Conservation (phyloP, 2,797 vertebrate species). For the Neostethus bicornis region DNA sequence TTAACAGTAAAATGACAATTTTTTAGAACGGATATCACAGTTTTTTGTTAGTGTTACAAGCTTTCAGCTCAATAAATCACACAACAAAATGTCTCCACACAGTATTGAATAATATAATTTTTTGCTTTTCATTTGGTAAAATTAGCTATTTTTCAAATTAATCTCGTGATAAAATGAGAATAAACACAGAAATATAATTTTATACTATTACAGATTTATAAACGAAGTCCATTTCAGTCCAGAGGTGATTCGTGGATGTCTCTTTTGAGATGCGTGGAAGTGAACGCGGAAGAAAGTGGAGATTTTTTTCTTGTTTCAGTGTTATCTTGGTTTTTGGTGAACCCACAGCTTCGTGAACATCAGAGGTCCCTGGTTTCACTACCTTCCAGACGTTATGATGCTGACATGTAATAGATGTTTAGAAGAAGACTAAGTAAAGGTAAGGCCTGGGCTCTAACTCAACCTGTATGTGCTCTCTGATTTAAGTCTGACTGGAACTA, state of each 20-base stretch:
- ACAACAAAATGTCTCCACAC: too few relatives aligned
- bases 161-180: background rate
- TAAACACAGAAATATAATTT: background rate
- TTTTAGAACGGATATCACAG: too few relatives aligned
- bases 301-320: background rate
- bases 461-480: constrained; percentile 14
- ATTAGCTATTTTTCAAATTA: background rate
- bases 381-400: constrained; percentile 28
- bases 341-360: constrained; percentile 53
- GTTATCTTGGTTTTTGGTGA: constrained; percentile 27
- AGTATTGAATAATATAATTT: too few relatives aligned
- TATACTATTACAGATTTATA: fast-evolving
- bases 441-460: constrained; percentile 35
- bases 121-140: background rate
- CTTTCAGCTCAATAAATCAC: too few relatives aligned
- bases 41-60: too few relatives aligned
- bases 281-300: constrained; percentile 47
- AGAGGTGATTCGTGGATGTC: background rate
- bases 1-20: too few relatives aligned
- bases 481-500: constrained; percentile 37
- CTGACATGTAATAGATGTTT: constrained; percentile 21
- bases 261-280: background rate
- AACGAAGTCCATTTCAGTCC: background rate
- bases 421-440: constrained; percentile 58
- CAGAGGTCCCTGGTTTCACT: constrained; percentile 31